Evolutionary conservation across 2,113 vertebrate species (phyloP).

Genomic region (Xiphias gladius): DNA sequence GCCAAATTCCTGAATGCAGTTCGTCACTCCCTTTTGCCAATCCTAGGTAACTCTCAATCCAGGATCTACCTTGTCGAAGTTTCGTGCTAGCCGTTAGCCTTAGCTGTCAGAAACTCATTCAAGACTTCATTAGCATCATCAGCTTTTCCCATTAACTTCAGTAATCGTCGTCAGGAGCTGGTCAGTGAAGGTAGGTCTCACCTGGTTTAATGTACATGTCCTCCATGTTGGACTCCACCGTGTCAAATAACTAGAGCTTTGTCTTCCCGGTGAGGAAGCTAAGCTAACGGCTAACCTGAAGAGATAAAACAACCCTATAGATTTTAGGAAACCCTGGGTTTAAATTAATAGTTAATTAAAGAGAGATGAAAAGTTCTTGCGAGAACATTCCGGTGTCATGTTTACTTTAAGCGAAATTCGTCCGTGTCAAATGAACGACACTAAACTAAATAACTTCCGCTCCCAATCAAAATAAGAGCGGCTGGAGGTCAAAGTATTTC

Average conservation of each 20-base stretch:
- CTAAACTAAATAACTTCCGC: background rate
- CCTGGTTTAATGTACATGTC: constrained; percentile 79
- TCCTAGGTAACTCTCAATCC: background rate
- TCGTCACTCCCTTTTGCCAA: background rate
- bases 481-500: too few relatives aligned
- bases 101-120: background rate
- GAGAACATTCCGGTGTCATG: background rate
- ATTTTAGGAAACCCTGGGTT: background rate
- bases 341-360: background rate
- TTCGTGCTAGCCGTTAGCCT: background rate
- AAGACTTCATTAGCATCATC: background rate
- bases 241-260: background rate
- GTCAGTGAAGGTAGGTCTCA: background rate
- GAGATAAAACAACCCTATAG: background rate
- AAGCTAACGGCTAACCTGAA: constrained; percentile 30
- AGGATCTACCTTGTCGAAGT: background rate
- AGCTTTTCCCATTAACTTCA: background rate
- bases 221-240: constrained; percentile 60
- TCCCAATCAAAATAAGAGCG: constrained; percentile 8
- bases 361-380: too few relatives aligned
- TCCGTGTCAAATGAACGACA: rapidly evolving
- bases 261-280: background rate
- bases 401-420: background rate
- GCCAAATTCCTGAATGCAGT: background rate
- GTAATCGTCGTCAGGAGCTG: rapidly evolving